phyloP scores from a whole-genome alignment of 1,140 invertebrate genomes.

The Drosophila bocqueti region DNA sequence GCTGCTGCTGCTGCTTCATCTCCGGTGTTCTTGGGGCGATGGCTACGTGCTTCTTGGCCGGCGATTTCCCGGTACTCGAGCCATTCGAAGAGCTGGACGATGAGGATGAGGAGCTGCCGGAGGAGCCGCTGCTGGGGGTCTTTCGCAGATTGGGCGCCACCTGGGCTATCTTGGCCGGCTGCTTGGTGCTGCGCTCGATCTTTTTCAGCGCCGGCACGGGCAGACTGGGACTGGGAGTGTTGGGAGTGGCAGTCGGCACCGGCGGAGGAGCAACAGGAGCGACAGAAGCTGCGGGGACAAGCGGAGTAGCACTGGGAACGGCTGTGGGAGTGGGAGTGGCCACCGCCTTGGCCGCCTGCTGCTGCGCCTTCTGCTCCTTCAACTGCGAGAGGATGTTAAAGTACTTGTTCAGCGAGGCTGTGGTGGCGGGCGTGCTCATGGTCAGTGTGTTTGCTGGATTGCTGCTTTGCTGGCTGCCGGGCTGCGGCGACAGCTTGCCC shows the following conservation, averaged over 20 bases:
- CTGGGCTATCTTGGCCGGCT: constrained; percentile 84
- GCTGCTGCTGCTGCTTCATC: constrained; percentile 81
- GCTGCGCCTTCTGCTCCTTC: constrained; percentile 67
- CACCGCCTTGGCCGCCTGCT: constrained; percentile 25
- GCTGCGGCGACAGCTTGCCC: constrained; percentile 70
- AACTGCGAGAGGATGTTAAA: constrained; percentile 80
- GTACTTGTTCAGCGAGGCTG: constrained; percentile 82
- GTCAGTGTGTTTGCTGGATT: constrained; percentile 65
- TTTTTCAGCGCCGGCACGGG: constrained; percentile 81
- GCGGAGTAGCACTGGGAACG: constrained; percentile 19
- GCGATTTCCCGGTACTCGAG: constrained; percentile 69
- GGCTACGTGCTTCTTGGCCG: constrained; percentile 83
- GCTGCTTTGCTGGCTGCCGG: constrained; percentile 38
- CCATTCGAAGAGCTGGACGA: constrained; percentile 30
- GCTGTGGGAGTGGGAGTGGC: constrained; percentile 13
- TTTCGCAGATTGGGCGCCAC: constrained; percentile 84
- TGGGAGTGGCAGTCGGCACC: background rate
- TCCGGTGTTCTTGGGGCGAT: constrained; percentile 83
- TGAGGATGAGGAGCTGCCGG: constrained; percentile 33
- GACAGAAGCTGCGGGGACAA: constrained; percentile 11
- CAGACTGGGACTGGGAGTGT: constrained; percentile 28
- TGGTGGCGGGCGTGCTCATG: constrained; percentile 81
- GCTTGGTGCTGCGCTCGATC: constrained; percentile 79
- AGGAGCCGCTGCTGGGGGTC: constrained; percentile 65
- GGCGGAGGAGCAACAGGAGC: constrained; percentile 13